Base-by-base conservation (phyloP, 2,888 invertebrate species). In the Pyrocoelia pectoralis region DNA sequence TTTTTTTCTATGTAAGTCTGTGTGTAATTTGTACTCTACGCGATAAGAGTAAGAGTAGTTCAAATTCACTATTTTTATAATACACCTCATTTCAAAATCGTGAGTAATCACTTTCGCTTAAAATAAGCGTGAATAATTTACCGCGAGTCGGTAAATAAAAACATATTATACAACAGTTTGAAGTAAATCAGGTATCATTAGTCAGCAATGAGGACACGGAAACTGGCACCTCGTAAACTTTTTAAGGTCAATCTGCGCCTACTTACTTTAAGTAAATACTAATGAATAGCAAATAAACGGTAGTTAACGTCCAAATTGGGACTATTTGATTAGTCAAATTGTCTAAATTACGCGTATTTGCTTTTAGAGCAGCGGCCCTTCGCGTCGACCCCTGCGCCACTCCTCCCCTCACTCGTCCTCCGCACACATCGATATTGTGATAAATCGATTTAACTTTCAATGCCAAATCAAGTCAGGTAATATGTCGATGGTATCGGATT, bases 391-490 rank as follows among this genome's bases (percentile, higher is more conserved):
- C 33, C 2, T 33, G 33, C 33, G 33, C 2, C 33, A 33, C 33
- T 8, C 24, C 8, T 24, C 33, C n/a, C n/a, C n/a, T 6, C 9
- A n/a, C 33, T 8, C n/a, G 8, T 33, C 33, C 3, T 6, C 4
- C 24, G 4, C 24, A 24, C 24, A 5, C 24, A 6, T 6, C 24
- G 24, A 6, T 24, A 33, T 33, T n/a, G 3, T 33, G 33, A 33
- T 33, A 33, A 10, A 33, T 33, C 8, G 33, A 33, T 33, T 33
- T 33, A n/a, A n/a, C 33, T 33, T 46, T 46, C 18, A 17, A 46
- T 46, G 17, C 46, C 46, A 46, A 46, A 46, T 17, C 41, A 33
- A 33, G 33, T 33, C 33, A 33, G 41, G 17, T 46, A 17, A 18
- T 18, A 2, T 18, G 17, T 10, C 9, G 46, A 46, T 46, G n/a